Conservation (phyloP, 2,113 vertebrate genomes). For the Butastur rufipennis region DNA sequence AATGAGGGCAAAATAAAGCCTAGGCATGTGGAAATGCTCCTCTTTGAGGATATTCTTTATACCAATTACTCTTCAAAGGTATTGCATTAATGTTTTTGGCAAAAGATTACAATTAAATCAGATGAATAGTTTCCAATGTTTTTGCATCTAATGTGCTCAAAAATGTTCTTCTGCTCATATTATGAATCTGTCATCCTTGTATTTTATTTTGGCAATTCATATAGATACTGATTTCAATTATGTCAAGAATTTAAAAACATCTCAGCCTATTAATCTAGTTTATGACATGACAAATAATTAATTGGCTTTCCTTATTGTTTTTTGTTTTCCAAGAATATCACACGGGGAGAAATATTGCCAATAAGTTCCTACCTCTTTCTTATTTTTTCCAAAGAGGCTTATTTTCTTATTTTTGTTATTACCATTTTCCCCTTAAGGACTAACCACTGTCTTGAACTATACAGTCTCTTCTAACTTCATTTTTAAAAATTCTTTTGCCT, state of each 20-base stretch:
- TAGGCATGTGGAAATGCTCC: slow-evolving; percentile 75
- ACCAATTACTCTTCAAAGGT: slow-evolving; percentile 78
- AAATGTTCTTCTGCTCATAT: slow-evolving; percentile 49
- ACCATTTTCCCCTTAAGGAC: not conserved
- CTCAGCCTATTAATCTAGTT: slow-evolving; percentile 39
- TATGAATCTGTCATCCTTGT: slow-evolving; percentile 51
- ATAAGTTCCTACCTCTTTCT: not conserved
- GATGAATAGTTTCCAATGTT: slow-evolving; percentile 69
- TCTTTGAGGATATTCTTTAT: slow-evolving; percentile 76
- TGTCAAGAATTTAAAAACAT: slow-evolving; percentile 59
- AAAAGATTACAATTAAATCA: slow-evolving; percentile 76
- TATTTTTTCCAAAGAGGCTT: not conserved
- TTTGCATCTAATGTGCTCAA: slow-evolving; percentile 63
- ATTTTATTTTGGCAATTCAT: slow-evolving; percentile 55
- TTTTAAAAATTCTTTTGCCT: not conserved
- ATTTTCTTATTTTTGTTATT: not conserved
- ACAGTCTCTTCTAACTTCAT: not conserved
- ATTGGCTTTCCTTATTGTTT: slow-evolving; percentile 20
- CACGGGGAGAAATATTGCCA: not conserved
- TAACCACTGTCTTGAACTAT: not conserved
- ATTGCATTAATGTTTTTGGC: slow-evolving; percentile 71
- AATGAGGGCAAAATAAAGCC: slow-evolving; percentile 73
- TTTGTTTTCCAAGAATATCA: not conserved
- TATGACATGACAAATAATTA: slow-evolving; percentile 46
- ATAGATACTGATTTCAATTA: slow-evolving; percentile 66